These are phyloP conservation scores for Chamaetylas fuelleborni DNA, from an alignment of 2,113 vertebrate genomes.

Conservation along the genomic window DNA sequence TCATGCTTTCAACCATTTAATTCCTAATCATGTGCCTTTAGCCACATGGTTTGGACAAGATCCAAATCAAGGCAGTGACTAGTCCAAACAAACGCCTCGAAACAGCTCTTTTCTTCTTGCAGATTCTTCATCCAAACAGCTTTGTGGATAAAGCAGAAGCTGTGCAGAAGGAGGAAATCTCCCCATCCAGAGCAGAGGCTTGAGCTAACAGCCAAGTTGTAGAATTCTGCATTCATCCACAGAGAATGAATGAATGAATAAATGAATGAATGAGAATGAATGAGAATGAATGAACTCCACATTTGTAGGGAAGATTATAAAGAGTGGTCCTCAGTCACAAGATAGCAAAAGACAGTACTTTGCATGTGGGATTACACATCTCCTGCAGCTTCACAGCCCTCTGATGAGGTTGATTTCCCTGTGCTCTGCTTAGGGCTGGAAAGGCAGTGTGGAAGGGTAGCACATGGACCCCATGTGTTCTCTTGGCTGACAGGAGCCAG, in stretches of 20 bases:
- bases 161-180: background rate
- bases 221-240: background rate
- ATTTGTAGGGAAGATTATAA: background rate
- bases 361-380: background rate
- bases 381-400: background rate
- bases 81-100: constrained; percentile 43
- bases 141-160: constrained; percentile 18
- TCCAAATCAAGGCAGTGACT: constrained; percentile 23
- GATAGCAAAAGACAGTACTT: background rate
- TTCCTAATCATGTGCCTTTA: constrained; percentile 57
- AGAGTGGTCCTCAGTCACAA: background rate
- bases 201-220: background rate
- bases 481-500: background rate
- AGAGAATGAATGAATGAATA: background rate
- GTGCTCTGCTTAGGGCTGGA: background rate
- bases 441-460: background rate
- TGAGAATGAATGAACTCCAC: background rate
- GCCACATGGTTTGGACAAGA: constrained; percentile 43
- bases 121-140: background rate
- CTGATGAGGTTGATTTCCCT: background rate
- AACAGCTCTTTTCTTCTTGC: background rate
- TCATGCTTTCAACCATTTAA: constrained; percentile 55
- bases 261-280: background rate
- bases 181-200: background rate
- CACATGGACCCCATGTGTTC: fast-evolving